Evolutionary conservation across 2,113 vertebrate genomes (phyloP).

Genomic region (Chroicocephalus ridibundus): DNA sequence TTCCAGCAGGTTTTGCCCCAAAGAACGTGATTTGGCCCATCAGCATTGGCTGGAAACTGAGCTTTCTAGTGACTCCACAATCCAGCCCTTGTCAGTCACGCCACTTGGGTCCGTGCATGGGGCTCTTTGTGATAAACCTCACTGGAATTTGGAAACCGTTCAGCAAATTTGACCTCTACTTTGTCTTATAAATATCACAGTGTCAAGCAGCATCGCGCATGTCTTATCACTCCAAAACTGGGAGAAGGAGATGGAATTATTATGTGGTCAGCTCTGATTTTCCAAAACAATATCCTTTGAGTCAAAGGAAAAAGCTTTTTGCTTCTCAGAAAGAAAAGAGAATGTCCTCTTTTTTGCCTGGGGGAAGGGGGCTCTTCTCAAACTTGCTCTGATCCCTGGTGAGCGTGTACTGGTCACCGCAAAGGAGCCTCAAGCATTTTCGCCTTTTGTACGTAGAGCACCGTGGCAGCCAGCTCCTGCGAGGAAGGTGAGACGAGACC

Average conservation of each 20-base stretch:
- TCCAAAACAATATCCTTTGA: conserved; percentile 36
- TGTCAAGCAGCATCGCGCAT: conserved; percentile 46
- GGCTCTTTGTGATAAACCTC: conserved; percentile 62
- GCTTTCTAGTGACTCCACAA: conserved; percentile 24
- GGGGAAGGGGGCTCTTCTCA: neutral
- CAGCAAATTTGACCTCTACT: conserved; percentile 65
- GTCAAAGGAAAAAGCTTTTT: conserved; percentile 19
- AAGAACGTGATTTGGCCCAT: neutral
- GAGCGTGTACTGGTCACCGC: neutral
- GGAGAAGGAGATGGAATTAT: conserved; percentile 49
- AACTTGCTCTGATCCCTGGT: neutral
- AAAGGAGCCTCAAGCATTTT: neutral
- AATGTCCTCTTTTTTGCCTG: neutral
- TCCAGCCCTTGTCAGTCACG: conserved; percentile 34
- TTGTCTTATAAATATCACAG: conserved; percentile 69
- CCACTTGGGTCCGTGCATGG: conserved; percentile 36
- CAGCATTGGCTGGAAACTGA: neutral
- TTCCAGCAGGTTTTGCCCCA: conserved; percentile 14
- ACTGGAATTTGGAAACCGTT: conserved; percentile 67
- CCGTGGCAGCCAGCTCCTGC: neutral
- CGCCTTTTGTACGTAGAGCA: neutral
- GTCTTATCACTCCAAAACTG: conserved; percentile 18
- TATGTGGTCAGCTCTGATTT: conserved; percentile 30
- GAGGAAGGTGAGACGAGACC: neutral
- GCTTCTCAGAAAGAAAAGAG: neutral